Conservation (phyloP, 1,140 invertebrate genomes). For the Anadara kagoshimensis region DNA sequence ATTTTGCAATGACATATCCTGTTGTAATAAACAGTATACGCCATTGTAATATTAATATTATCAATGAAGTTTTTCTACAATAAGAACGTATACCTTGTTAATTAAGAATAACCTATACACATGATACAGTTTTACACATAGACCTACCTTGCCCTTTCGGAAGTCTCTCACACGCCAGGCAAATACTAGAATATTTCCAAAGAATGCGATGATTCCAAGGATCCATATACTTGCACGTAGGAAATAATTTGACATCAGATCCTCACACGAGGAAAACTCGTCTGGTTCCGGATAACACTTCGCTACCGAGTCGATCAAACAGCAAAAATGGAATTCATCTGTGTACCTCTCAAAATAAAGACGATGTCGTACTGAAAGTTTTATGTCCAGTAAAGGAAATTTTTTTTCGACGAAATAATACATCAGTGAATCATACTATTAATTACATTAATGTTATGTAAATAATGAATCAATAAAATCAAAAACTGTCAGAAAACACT, state of each 20-base stretch:
- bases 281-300: conserved; percentile 75
- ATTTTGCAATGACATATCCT: too few species aligned
- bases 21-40: too few species aligned
- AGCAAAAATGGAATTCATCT: conserved; percentile 78
- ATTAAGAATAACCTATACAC: too few species aligned
- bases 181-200: conserved; percentile 80
- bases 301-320: conserved; percentile 71
- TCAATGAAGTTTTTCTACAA: too few species aligned
- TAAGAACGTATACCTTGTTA: too few species aligned
- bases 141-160: conserved; percentile 63
- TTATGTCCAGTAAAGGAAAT: not conserved
- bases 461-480: too few species aligned
- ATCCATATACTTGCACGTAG: conserved; percentile 80
- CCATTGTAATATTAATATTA: too few species aligned
- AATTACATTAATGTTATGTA: too few species aligned
- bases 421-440: too few species aligned
- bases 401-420: not conserved
- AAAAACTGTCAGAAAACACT: too few species aligned
- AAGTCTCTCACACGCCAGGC: conserved; percentile 75
- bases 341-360: conserved; percentile 61
- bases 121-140: too few species aligned
- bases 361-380: not conserved
- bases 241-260: conserved; percentile 78
- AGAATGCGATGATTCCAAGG: conserved; percentile 79
- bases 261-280: conserved; percentile 78